phyloP scores from a whole-genome alignment of 2,113 vertebrate species.

The Phoxinus phoxinus region DNA sequence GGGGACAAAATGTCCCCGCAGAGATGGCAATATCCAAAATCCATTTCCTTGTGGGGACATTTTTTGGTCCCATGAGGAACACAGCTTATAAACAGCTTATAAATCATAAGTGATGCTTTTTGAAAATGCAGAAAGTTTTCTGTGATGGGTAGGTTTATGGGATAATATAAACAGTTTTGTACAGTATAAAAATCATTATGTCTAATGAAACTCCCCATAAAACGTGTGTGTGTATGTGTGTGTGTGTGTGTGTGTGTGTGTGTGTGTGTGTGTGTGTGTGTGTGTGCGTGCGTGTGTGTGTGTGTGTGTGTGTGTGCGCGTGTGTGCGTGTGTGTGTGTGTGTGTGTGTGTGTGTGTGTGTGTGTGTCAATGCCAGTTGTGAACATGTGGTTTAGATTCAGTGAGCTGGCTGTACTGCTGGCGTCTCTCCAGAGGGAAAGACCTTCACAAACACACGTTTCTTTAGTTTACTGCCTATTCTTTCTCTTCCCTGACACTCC shows the following conservation, averaged over 20 bases:
- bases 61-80: no score
- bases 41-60: no score
- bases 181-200: no score
- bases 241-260: conserved; percentile 32
- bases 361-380: conserved; percentile 25
- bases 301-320: conserved; percentile 25
- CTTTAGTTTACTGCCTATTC: conserved; percentile 24
- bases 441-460: conserved; percentile 41
- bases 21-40: no score
- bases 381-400: conserved; percentile 53
- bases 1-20: no score
- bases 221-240: no score
- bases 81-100: no score
- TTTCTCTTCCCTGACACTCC: conserved; percentile 29
- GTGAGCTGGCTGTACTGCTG: conserved; percentile 44
- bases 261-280: conserved; percentile 20
- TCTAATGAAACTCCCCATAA: no score
- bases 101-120: no score
- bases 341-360: conserved; percentile 32
- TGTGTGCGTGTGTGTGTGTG: conserved; percentile 24
- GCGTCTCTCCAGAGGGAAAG: conserved; percentile 38
- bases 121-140: no score
- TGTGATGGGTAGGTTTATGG: no score
- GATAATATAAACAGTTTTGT: no score
- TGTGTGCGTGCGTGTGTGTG: conserved; percentile 33